Base-by-base conservation (phyloP, 2,113 vertebrate genomes). In the Galemys pyrenaicus region DNA sequence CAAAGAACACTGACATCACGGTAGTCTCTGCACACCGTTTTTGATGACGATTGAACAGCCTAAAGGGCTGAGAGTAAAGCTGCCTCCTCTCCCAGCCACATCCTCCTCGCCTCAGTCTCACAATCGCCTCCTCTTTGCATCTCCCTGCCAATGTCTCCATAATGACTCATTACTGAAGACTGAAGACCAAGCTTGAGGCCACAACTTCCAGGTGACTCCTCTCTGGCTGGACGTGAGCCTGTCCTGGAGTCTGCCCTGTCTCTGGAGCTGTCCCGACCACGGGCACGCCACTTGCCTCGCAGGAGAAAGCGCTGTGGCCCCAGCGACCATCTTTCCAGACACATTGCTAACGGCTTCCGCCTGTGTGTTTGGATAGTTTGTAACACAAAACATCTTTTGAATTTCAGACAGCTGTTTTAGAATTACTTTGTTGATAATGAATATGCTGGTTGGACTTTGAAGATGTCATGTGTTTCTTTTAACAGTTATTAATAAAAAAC, bases 351-450 rank as follows among this genome's bases (percentile, higher is more conserved):
- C 37, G 12, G 70, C 37, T 75, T 58, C 80, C 70, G 19, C n/a
- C n/a, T n/a, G n/a, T 16, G 20, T 9, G 9, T 22, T 35, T 26
- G 37, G 26, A 78, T 51, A 39, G 17, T 56, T 68, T 51, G 16
- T 51, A 51, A 17, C 49, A 70, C 85, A 37, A 84, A 46, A 49
- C 5, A 3, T 32, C 60, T 30, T 95, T 41, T 71, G 32, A 92
- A 92, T 64, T 77, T 77, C 74, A 86, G 64, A 65, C 54, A 64
- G 68, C 37, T 58, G 46, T 67, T 89, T 89, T 51, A 15, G 6
- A 17, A 86, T 51, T 41, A 88, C 39, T 84, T 84, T 70, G 28
- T 35, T 71, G 64, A 41, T n/a, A 54, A 68, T 84, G 12, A 68
- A 80, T 6, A 41, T 6, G 35, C 5, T 62, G 26, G 35, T 71